Base-by-base conservation (phyloP, 2,797 vertebrate species). In the Mustela erminea region DNA sequence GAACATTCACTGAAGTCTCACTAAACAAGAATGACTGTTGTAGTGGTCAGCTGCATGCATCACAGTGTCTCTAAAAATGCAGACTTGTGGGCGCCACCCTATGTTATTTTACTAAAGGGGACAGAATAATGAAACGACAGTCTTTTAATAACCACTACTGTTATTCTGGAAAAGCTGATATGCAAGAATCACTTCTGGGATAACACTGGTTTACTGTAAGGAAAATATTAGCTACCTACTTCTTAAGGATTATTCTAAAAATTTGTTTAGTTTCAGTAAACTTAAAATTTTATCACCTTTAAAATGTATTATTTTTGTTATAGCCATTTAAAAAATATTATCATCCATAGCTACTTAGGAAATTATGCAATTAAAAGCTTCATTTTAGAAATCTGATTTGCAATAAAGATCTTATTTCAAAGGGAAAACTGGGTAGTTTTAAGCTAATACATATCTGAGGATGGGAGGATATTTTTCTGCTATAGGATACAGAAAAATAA, bases 221-320 rank as follows among this genome's bases (percentile, higher is more conserved):
- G 23, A 68, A 72, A 94, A 87, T 2, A 14, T 88, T 29, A 68
- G 66, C 17, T 68, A 75, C 27, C 72, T 49, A 84, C 25, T 89
- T 95, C 43, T 93, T 75, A 82, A 95, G 66, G n/a, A 89, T 58
- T 84, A 62, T 68, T 95, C 46, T 92, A 80, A 87, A 93, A 95
- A 38, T 38, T 72, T 90, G 72, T 82, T 96, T 93, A 91, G 18
- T 83, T 87, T 68, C 66, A 82, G 1, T 81, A 46, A 14, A 74
- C 68, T 90, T 90, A 41, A 95, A 56, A 78, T 84, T 38, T 91
- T 80, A 92, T 70, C 35, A 91, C 54, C 58, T 62, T 74, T 74
- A 56, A 95, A 88, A 49, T 10, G 3, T 46, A 68, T 83, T 95
- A 68, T 83, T 95, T 96, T 64, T 95, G 23, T 21, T 52, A 91